These are phyloP conservation scores for Anastrepha ludens DNA, from an alignment of 1,140 invertebrate genomes.

Conservation along the genomic window DNA sequence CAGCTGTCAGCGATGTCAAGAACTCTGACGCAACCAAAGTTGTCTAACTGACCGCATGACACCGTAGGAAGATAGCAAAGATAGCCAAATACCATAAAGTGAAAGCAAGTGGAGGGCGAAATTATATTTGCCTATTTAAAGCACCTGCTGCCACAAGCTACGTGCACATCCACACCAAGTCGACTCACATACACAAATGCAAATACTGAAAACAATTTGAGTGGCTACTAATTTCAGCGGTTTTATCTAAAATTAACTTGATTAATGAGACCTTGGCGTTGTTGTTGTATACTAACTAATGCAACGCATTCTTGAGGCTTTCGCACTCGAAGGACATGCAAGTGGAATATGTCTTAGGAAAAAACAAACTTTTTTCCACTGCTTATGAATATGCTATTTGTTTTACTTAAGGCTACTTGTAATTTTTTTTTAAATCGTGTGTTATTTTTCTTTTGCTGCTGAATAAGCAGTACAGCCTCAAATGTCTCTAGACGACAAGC, in stretches of 20 bases:
- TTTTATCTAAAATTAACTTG: constrained; percentile 2
- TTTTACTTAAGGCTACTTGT: too few relatives aligned
- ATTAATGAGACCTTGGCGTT: constrained; percentile 7
- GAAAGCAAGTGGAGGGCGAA: neutral
- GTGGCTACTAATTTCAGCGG: neutral
- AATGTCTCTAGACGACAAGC: too few relatives aligned
- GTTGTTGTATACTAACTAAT: neutral
- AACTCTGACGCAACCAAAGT: neutral
- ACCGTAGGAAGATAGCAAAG: neutral
- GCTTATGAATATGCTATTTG: too few relatives aligned
- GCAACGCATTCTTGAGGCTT: too few relatives aligned
- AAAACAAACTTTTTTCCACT: too few relatives aligned
- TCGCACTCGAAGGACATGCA: too few relatives aligned
- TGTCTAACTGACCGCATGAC: constrained; percentile 1
- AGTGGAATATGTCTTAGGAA: too few relatives aligned
- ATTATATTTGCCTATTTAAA: constrained; percentile 10
- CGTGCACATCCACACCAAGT: neutral
- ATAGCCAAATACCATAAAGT: neutral
- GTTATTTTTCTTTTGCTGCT: too few relatives aligned
- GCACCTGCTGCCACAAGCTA: neutral
- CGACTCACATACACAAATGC: neutral
- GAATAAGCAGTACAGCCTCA: too few relatives aligned
- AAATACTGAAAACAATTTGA: neutral
- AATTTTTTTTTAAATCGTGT: too few relatives aligned
- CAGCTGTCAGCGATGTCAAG: neutral